A percentile compares a stretch with the other conserved stretches of the same genome.
Evolutionary conservation across 2,113 vertebrate genomes (phyloP).

Genomic region (Passerina amoena): DNA sequence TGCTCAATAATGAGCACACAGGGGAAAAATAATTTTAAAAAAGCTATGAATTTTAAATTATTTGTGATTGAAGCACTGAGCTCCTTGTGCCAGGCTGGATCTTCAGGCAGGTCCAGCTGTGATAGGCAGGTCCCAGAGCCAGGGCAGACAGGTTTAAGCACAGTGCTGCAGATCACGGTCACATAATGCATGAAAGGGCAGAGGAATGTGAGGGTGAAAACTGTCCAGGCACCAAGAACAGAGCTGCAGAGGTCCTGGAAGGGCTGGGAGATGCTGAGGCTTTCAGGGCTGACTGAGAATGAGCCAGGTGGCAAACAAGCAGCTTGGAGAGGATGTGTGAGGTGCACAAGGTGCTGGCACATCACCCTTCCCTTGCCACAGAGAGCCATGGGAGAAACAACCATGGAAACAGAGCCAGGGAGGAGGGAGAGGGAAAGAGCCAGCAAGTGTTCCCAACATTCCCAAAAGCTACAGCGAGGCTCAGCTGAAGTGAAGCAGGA

Average conservation of each 20-base stretch:
- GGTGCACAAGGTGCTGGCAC: not conserved
- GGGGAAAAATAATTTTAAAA: not conserved
- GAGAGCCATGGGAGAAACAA: not conserved
- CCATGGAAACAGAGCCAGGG: not conserved
- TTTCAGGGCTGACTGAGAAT: not conserved
- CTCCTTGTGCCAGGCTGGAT: not conserved
- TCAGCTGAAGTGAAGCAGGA: not conserved
- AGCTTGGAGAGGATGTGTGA: no score
- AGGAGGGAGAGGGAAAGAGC: not conserved
- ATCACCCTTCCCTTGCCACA: accelerated
- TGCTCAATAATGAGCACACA: not conserved
- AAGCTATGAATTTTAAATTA: not conserved
- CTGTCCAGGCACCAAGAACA: not conserved
- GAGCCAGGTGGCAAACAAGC: accelerated
- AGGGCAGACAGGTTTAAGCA: not conserved
- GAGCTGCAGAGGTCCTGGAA: not conserved
- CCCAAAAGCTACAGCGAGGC: not conserved
- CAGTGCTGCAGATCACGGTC: not conserved
- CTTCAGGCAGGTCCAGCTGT: not conserved
- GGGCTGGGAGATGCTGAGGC: not conserved
- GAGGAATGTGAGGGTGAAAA: not conserved
- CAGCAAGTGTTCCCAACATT: not conserved
- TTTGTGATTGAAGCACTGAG: not conserved
- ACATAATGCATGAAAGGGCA: no score
- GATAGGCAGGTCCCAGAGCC: not conserved